These are phyloP conservation scores for Babyrousa celebensis DNA, from an alignment of 2,797 vertebrate genomes.

Conservation along the genomic window DNA sequence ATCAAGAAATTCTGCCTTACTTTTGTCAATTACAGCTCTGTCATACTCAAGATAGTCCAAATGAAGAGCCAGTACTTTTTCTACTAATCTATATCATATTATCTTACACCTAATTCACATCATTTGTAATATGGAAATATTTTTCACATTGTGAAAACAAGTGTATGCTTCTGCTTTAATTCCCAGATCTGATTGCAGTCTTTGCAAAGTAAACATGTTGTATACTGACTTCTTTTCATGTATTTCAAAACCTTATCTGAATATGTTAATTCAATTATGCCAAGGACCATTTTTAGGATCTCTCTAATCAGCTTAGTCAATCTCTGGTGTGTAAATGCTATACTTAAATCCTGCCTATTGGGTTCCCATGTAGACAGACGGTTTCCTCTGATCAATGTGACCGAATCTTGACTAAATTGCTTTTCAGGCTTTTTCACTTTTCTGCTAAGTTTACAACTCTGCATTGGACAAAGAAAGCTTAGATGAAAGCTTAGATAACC, in stretches of 20 bases:
- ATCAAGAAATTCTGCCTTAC: neutral
- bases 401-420: constrained; percentile 36
- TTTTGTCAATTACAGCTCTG: neutral
- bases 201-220: neutral
- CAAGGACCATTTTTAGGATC: neutral
- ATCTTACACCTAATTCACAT: neutral
- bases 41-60: neutral
- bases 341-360: neutral
- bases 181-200: neutral
- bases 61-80: neutral
- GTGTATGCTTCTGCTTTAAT: neutral
- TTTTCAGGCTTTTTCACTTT: constrained; percentile 12
- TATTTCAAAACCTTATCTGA: constrained; percentile 11
- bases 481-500: neutral
- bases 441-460: constrained; percentile 42
- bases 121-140: neutral
- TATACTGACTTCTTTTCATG: neutral
- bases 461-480: constrained; percentile 59
- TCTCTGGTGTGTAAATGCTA: neutral
- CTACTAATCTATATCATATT: neutral
- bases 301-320: neutral
- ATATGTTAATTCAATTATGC: neutral
- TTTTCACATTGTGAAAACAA: neutral
- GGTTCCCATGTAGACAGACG: neutral
- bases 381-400: neutral